Base-by-base conservation (phyloP, 2,797 vertebrate genomes). In the Vireo griseus region DNA sequence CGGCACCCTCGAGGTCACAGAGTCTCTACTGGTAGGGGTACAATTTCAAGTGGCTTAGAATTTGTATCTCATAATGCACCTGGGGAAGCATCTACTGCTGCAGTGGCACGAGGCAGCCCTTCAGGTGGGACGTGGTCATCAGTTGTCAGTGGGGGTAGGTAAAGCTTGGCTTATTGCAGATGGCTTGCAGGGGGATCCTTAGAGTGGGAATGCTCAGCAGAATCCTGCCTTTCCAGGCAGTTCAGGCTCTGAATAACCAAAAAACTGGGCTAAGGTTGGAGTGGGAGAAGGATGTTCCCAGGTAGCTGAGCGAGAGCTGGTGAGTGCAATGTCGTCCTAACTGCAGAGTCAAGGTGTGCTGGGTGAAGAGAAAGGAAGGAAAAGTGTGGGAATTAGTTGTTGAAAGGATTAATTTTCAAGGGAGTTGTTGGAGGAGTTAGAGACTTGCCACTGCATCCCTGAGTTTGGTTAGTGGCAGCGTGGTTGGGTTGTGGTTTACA, bases 121-220 rank as follows among this genome's bases (percentile, higher is more conserved):
- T 99, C 99, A 54, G 99, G 99, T 95, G 99, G 99, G 96, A 99
- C 99, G 14, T 99, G 99, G 99, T 99, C 99, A 79, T 99, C 99
- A 58, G 99, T 99, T 92, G 99, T 99, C 96, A 99, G 99, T 86
- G 99, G 99, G 98, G 99, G 99, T 99, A 97, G 97, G 98, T 97
- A 89, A 96, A 90, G 80, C 89, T 94, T 94, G 84, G 88, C 91
- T 94, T 94, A 61, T 90, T 91, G 66, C 88, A 72, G 94, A 94
- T 92, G 79, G 80, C 81, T 91, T 78, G 72, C 76, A 96, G 96
- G 92, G 94, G 74, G 44, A 73, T 86, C 90, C 79, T 45, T 62
- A 91, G 92, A 82, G 76, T 91, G 69, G 81, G 73, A 40, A 77
- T 93, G 81, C 86, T 82, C 51, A 90, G 93, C 71, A 74, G 84